Conservation (phyloP, 1,140 invertebrate genomes). For the Aphelenchoides fujianensis region DNA sequence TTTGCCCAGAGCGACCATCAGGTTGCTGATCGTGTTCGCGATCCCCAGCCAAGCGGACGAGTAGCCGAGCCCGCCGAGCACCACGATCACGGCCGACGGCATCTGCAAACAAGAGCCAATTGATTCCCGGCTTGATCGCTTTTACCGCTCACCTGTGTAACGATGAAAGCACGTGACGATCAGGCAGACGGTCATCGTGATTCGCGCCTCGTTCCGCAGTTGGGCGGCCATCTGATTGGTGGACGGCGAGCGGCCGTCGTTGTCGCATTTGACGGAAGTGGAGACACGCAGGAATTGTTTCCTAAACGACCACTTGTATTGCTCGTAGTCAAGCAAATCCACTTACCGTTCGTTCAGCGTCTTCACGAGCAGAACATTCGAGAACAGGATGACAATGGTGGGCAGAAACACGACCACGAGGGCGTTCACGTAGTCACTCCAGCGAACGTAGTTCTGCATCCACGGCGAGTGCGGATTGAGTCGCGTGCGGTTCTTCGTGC, state of each 20-base stretch:
- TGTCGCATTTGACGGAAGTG: slow-evolving; percentile 2
- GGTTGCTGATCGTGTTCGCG: slow-evolving; percentile 21
- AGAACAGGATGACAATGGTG: slow-evolving; percentile 21
- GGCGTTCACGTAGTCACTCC: slow-evolving; percentile 24
- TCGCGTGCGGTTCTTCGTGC: too few species aligned
- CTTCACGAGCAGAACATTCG: slow-evolving; percentile 22
- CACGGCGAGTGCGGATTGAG: slow-evolving; percentile 15
- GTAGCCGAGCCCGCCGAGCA: not conserved
- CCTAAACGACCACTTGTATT: not conserved
- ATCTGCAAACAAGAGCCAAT: slow-evolving; percentile 7
- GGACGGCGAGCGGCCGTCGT: not conserved
- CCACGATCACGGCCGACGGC: slow-evolving; percentile 13
- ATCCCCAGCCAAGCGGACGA: slow-evolving; percentile 17
- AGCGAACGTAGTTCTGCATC: slow-evolving; percentile 11
- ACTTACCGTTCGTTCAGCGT: slow-evolving; percentile 23
- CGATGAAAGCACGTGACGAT: slow-evolving; percentile 29
- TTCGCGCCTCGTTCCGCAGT: slow-evolving; percentile 19
- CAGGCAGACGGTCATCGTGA: slow-evolving; percentile 30
- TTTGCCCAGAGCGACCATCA: slow-evolving; percentile 28
- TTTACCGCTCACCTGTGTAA: slow-evolving; percentile 24
- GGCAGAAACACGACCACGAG: slow-evolving; percentile 30
- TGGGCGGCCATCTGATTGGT: slow-evolving; percentile 17
- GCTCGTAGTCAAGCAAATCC: not conserved
- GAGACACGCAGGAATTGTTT: slow-evolving; percentile 24
- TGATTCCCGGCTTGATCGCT: not conserved